A percentile compares a stretch with the other conserved stretches of the same genome.
phyloP scores from a whole-genome alignment of 2,113 vertebrate species.

The Upupa epops region DNA sequence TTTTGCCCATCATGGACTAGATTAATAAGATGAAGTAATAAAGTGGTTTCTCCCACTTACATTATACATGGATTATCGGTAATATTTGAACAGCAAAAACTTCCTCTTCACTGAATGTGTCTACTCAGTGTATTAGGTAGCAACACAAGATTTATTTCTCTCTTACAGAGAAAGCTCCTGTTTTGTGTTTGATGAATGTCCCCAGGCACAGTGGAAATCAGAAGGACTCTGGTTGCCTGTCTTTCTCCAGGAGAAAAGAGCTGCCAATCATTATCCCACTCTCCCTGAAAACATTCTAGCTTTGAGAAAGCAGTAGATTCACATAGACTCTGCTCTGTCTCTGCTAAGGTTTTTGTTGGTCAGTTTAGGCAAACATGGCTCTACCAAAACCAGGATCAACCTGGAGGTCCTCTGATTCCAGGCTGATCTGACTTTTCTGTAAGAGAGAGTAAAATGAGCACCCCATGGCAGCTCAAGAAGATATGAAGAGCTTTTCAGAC shows the following conservation, averaged over 20 bases:
- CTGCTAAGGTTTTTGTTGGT: neutral
- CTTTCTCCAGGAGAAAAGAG: neutral
- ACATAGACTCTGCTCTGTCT: neutral
- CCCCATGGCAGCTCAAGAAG: neutral
- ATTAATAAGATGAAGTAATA: neutral
- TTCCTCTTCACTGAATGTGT: neutral
- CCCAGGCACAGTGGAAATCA: neutral
- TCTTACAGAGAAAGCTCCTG: neutral
- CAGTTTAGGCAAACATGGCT: neutral
- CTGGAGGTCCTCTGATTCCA: neutral
- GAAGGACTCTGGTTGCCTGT: neutral
- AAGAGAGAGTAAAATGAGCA: rapidly evolving
- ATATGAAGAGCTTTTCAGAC: neutral
- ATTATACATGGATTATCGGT: neutral
- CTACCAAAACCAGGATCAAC: neutral
- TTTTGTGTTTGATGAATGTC: neutral
- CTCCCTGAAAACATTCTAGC: neutral
- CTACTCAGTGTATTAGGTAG: neutral
- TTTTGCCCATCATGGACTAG: neutral
- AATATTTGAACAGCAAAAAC: neutral
- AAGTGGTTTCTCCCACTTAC: neutral
- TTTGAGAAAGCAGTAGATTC: neutral
- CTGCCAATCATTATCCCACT: too few species aligned
- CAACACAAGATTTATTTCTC: neutral
- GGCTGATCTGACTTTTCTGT: too few species aligned